Evolutionary conservation across 1,140 invertebrate species (phyloP).

Genomic region (Rhizoglyphus robini): DNA sequence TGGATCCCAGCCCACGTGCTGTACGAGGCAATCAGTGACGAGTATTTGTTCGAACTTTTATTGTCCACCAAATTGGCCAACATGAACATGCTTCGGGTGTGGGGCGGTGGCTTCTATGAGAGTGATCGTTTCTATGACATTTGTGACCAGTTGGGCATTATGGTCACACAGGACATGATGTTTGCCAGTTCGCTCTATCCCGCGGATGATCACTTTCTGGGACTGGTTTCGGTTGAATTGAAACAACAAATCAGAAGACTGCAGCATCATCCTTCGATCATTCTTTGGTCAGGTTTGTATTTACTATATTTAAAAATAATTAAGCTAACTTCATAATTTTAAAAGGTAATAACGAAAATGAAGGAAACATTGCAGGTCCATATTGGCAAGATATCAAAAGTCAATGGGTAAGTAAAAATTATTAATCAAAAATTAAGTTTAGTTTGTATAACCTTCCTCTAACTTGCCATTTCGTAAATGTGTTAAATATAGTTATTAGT

Average conservation of each 20-base stretch:
- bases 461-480: too few species aligned
- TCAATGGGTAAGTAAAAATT: too few species aligned
- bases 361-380: constrained; percentile 65
- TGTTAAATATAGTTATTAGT: too few species aligned
- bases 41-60: constrained; percentile 44
- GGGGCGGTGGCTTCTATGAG: constrained; percentile 95
- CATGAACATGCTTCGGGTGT: constrained; percentile 88
- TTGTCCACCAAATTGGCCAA: constrained; percentile 56
- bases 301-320: constrained; percentile 25
- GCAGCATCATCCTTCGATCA: constrained; percentile 73
- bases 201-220: constrained; percentile 51
- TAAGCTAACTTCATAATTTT: too few species aligned
- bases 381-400: constrained; percentile 48
- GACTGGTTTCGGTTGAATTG: constrained; percentile 59
- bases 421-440: too few species aligned
- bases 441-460: too few species aligned
- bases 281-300: constrained; percentile 42
- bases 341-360: constrained; percentile 99
- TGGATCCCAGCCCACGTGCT: constrained; percentile 82
- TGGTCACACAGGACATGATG: constrained; percentile 63
- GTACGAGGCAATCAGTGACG: constrained; percentile 52
- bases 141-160: constrained; percentile 34
- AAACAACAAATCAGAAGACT: constrained; percentile 65
- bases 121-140: constrained; percentile 76
- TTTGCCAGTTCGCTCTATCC: constrained; percentile 96